Base-by-base conservation (phyloP, 2,797 vertebrate genomes). In the Coendou prehensilis region DNA sequence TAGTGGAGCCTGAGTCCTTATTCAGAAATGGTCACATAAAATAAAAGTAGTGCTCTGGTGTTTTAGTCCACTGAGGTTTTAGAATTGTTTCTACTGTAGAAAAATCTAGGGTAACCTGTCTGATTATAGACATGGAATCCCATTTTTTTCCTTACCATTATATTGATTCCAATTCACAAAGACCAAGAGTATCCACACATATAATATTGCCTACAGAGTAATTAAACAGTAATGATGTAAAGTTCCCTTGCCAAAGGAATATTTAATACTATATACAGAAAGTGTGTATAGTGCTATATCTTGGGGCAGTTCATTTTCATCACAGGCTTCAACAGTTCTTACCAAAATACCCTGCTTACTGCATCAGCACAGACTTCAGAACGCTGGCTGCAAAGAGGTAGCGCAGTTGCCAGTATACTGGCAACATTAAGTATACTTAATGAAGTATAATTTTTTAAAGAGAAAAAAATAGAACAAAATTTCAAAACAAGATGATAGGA, bases 11-110 rank as follows among this genome's bases (percentile, higher is more conserved):
- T 54, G 33, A 95, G 41, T 54, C 67, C 20, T 78, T 95, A 33
- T 82, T 45, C 17, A 94, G 26, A 94, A 94, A 71, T 9, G 45
- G 26, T 37, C 47, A 63, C 15, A 61, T 50, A 64, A 69, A 95
- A 17, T 83, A 71, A 18, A 89, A 80, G 64, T 9, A 71, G 57
- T 59, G 0, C 5, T 73, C 37, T 79, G 11, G 14, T 61, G 22
- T 52, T 87, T 89, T 73, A 67, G 13, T 23, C 3, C 81, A 71
- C 54, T 80, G 11, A 82, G 17, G 37, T 41, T 79, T 93, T 63
- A 41, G 8, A 84, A 79, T 69, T 81, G 3, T 37, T 93, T 96
- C 30, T 45, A 64, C 4, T 75, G 0, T 8, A 88, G 23, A 59
- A 84, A 90, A 79, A 37, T 73, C 13, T 79, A 64, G 8, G 14